Evolutionary conservation across 2,113 vertebrate genomes (phyloP).

Genomic region (Pongo abelii): DNA sequence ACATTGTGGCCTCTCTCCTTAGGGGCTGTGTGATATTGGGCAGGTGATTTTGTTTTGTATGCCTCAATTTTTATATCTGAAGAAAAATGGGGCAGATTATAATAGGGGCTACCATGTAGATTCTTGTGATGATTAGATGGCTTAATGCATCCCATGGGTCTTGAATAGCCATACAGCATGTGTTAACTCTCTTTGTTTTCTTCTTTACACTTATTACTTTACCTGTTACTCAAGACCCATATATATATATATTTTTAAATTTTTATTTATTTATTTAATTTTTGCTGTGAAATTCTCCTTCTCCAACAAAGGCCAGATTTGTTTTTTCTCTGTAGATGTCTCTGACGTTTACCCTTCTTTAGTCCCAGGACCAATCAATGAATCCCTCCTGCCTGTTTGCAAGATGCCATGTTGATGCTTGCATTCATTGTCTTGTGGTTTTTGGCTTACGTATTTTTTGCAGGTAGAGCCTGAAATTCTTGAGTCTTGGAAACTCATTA

Average conservation of each 20-base stretch:
- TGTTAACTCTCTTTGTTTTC: background rate
- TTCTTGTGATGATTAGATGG: background rate
- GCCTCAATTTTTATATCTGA: background rate
- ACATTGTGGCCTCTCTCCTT: background rate
- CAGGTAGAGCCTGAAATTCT: background rate
- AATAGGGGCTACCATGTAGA: background rate
- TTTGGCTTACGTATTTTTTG: background rate
- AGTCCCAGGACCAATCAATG: background rate
- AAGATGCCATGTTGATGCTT: too few species aligned
- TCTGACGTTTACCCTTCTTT: background rate
- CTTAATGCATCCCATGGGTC: background rate
- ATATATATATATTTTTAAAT: background rate
- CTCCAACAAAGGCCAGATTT: background rate
- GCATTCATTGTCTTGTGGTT: fast-evolving
- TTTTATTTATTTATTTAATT: background rate
- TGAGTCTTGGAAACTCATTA: background rate
- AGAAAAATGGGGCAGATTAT: background rate
- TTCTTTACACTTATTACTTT: background rate
- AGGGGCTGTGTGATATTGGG: background rate
- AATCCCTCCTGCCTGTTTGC: background rate
- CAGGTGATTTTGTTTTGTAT: background rate
- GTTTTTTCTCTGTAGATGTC: background rate
- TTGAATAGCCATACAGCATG: background rate
- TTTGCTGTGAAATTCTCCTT: background rate
- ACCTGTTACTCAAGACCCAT: background rate